phyloP scores from a whole-genome alignment of 2,888 invertebrate species.

The Neria commutata region DNA sequence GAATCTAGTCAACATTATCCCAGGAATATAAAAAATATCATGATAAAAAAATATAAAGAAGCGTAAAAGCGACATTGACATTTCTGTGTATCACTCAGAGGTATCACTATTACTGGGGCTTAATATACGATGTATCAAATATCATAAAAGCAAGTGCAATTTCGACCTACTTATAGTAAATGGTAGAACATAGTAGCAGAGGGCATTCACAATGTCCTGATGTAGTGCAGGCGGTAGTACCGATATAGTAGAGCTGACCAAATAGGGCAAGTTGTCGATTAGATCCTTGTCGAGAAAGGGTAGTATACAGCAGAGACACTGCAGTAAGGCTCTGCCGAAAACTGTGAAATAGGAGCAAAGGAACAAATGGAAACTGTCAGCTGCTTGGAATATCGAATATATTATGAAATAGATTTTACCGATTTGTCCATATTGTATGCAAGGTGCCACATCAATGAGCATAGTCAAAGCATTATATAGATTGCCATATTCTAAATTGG shows the following conservation, averaged over 20 bases:
- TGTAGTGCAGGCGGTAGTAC: conserved; percentile 89
- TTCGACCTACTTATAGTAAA: conserved; percentile 85
- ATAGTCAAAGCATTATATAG: conserved; percentile 85
- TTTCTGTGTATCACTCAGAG: too few relatives aligned
- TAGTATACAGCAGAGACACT: conserved; percentile 91
- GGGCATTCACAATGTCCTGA: conserved; percentile 91
- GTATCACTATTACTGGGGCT: too few relatives aligned
- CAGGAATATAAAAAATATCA: too few relatives aligned
- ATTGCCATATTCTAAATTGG: conserved; percentile 95
- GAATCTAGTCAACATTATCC: too few relatives aligned
- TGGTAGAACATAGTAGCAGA: conserved; percentile 95
- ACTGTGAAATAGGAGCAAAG: conserved; percentile 65
- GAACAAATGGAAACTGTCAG: neutral
- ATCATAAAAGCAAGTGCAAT: neutral
- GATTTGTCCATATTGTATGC: conserved; percentile 86
- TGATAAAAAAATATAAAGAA: too few relatives aligned
- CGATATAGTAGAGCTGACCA: conserved; percentile 92
- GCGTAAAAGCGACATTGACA: too few relatives aligned
- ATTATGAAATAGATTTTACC: conserved; percentile 64
- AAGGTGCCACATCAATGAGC: conserved; percentile 88
- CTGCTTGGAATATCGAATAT: conserved; percentile 9
- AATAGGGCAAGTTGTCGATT: conserved; percentile 93
- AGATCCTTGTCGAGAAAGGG: conserved; percentile 96
- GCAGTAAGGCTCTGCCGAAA: conserved; percentile 91
- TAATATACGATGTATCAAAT: conserved; percentile 9